A percentile compares a stretch with the other conserved stretches of the same genome.
Evolutionary conservation across 2,113 vertebrate genomes (phyloP).

Genomic region (Cyprinodon tularosa): DNA sequence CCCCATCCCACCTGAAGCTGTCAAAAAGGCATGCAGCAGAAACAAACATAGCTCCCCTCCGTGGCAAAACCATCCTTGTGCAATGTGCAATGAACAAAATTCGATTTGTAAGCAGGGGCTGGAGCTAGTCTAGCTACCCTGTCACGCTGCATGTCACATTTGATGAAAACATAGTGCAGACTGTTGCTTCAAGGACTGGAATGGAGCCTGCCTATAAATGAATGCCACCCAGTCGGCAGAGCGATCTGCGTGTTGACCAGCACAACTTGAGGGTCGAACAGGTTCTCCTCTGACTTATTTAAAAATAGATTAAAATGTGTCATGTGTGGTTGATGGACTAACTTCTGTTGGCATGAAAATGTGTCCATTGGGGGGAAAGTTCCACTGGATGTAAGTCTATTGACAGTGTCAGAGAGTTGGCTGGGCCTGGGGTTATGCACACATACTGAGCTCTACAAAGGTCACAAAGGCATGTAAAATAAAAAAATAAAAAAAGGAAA

Average conservation of each 20-base stretch:
- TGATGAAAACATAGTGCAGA: conserved; percentile 49
- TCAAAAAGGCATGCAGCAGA: conserved; percentile 42
- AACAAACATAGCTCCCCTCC: conserved; percentile 10
- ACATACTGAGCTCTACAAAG: conserved; percentile 6
- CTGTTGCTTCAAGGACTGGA: conserved; percentile 44
- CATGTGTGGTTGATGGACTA: background rate
- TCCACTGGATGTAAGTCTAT: conserved; percentile 2
- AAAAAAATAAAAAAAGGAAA: background rate
- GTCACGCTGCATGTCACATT: conserved; percentile 45
- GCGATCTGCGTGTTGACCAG: conserved; percentile 34
- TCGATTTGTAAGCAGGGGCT: conserved; percentile 49
- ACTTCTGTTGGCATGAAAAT: conserved; percentile 6
- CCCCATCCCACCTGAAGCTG: conserved; percentile 59
- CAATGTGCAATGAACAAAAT: conserved; percentile 39
- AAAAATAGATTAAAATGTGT: conserved; percentile 18
- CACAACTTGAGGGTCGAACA: conserved; percentile 14
- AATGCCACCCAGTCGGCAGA: conserved; percentile 43
- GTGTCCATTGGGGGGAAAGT: background rate
- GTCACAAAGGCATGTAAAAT: conserved; percentile 1
- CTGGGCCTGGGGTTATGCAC: background rate
- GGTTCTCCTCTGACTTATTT: conserved; percentile 40
- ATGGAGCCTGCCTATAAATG: conserved; percentile 46
- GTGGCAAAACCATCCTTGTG: conserved; percentile 41
- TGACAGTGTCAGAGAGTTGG: background rate
- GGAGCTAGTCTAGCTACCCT: conserved; percentile 45